A percentile compares a stretch with the other conserved stretches of the same genome.
Evolutionary conservation across 1,140 invertebrate species (phyloP).

Genomic region (Zaprionus davidi): DNA sequence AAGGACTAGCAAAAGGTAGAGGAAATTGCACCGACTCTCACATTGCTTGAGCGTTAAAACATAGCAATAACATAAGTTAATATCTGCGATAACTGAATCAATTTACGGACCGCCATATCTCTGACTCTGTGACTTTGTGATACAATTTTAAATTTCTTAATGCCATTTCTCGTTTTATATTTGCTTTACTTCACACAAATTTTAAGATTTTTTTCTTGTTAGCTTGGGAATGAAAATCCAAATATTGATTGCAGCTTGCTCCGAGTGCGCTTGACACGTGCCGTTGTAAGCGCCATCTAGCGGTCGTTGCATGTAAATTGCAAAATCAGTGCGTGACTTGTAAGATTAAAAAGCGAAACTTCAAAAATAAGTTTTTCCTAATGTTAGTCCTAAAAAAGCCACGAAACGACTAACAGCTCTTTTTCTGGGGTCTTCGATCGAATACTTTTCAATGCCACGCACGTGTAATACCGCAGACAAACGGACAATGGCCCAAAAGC

Average conservation of each 20-base stretch:
- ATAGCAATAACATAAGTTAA: too few species aligned
- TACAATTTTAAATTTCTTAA: too few species aligned
- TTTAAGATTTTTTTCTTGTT: neutral
- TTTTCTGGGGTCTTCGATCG: constrained; percentile 7
- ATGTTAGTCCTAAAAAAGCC: constrained; percentile 3
- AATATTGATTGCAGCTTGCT: constrained; percentile 46
- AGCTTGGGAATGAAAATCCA: constrained; percentile 20
- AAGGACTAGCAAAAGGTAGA: constrained; percentile 1
- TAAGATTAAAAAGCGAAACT: constrained; percentile 49
- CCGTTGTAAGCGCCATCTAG: constrained; percentile 58
- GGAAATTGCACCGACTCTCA: neutral
- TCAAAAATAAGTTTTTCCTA: constrained; percentile 12
- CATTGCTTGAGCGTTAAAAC: too few species aligned
- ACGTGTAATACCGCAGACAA: constrained; percentile 64
- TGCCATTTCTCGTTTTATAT: too few species aligned
- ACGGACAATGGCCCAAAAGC: constrained; percentile 15
- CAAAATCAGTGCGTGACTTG: constrained; percentile 79
- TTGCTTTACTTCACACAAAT: too few species aligned
- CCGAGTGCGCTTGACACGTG: constrained; percentile 47
- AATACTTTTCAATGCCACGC: constrained; percentile 52
- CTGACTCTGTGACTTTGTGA: too few species aligned
- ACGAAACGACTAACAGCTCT: constrained; percentile 15
- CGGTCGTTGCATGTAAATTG: constrained; percentile 68
- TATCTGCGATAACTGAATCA: too few species aligned
- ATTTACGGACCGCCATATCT: too few species aligned